Conservation (phyloP, 2,113 vertebrate genomes). For the Rhea pennata region DNA sequence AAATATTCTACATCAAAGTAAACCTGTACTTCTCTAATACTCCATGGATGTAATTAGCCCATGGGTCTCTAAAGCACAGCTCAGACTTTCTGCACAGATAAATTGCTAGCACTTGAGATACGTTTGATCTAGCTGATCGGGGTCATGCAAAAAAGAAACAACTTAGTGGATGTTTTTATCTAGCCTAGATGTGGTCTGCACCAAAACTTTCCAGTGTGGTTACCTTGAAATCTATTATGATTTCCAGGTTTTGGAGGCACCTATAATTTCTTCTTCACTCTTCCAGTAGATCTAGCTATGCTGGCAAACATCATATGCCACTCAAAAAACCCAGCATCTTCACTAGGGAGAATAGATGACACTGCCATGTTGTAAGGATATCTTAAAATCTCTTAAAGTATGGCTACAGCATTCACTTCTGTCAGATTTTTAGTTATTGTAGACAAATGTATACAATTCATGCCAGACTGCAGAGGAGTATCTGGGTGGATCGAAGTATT, state of each 20-base stretch:
- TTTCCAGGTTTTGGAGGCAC: neutral
- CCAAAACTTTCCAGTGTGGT: neutral
- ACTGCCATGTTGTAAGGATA: rapidly evolving
- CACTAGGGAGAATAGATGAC: neutral
- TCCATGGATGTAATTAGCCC: neutral
- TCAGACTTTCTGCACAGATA: rapidly evolving
- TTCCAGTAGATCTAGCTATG: neutral
- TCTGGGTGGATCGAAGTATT: neutral
- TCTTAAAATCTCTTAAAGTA: rapidly evolving
- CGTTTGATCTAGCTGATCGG: too few species aligned
- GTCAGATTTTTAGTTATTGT: neutral
- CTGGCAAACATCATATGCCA: neutral
- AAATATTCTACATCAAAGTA: neutral
- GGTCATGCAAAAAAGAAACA: neutral
- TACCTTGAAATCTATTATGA: neutral
- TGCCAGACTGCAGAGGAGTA: neutral
- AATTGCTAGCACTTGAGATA: neutral
- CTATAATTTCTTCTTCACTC: neutral
- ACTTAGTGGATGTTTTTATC: neutral
- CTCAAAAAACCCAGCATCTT: neutral
- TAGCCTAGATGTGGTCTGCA: too few species aligned
- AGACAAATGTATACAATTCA: neutral
- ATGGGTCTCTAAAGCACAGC: neutral
- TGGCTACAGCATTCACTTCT: neutral
- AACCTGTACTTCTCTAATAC: rapidly evolving